phyloP scores from a whole-genome alignment of 2,797 vertebrate species.

The Melanotaenia boesemani region DNA sequence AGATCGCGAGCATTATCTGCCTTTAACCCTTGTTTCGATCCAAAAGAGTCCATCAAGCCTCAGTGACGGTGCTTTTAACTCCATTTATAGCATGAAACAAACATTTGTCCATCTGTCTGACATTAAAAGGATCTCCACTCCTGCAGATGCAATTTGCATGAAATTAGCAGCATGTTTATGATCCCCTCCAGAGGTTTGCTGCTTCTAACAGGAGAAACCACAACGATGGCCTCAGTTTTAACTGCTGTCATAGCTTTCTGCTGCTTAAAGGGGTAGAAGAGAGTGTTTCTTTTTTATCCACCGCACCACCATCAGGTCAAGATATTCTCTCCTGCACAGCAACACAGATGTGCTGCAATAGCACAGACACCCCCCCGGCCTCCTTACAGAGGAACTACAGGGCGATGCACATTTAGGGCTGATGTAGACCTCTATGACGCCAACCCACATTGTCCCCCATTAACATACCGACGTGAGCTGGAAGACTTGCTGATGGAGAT shows the following conservation, averaged over 20 bases:
- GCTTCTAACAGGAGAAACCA: conserved; percentile 33
- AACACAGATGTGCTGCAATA: neutral
- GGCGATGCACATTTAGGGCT: conserved; percentile 10
- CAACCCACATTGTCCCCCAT: conserved; percentile 9
- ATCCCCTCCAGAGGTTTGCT: conserved; percentile 7
- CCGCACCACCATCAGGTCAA: conserved; percentile 28
- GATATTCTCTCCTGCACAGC: neutral
- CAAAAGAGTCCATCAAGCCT: conserved; percentile 44
- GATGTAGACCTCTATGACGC: conserved; percentile 19
- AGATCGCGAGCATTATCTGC: conserved; percentile 9
- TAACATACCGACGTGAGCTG: neutral
- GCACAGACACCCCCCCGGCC: neutral
- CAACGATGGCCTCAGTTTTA: conserved; percentile 6
- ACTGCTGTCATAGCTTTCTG: conserved; percentile 6
- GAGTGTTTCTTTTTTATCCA: conserved; percentile 2
- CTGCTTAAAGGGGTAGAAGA: neutral
- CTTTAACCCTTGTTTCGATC: conserved; percentile 5
- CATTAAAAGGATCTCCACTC: neutral
- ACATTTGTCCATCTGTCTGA: conserved; percentile 17
- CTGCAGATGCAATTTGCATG: neutral
- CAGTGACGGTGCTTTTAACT: conserved; percentile 44
- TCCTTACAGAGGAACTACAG: conserved; percentile 12
- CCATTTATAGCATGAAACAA: conserved; percentile 42
- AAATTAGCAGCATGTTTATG: conserved; percentile 8
- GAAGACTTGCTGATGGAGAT: neutral